Evolutionary conservation across 2,888 invertebrate species (phyloP).

Genomic region (Antitype chi): DNA sequence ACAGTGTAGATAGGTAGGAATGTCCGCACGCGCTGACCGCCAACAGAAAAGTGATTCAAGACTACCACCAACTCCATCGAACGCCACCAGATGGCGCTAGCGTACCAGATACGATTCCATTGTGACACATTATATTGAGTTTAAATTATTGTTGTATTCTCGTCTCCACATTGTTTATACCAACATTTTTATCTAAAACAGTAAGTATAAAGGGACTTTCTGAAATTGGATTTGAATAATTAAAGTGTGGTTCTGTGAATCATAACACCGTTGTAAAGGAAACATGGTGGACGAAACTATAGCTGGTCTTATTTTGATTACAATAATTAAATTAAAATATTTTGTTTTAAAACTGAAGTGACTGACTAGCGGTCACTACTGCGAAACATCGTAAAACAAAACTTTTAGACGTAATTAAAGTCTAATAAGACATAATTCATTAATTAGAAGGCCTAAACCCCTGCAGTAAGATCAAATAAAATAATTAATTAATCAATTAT

Average conservation of each 20-base stretch:
- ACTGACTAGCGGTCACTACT: not conserved
- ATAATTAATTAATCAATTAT: slow-evolving; percentile 58
- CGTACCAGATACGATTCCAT: too few relatives aligned
- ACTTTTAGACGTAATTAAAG: slow-evolving; percentile 41
- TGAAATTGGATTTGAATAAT: not conserved
- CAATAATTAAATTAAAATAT: not conserved
- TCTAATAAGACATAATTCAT: slow-evolving; percentile 47
- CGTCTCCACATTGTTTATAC: too few relatives aligned
- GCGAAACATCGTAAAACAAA: not conserved
- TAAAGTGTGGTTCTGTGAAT: not conserved
- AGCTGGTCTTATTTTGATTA: not conserved
- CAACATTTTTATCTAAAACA: not conserved
- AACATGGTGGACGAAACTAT: not conserved
- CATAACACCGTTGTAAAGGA: not conserved
- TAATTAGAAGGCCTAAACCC: slow-evolving; percentile 79
- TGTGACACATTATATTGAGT: too few relatives aligned
- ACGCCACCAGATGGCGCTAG: too few relatives aligned
- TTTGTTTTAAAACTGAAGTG: not conserved
- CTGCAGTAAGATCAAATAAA: slow-evolving; percentile 62
- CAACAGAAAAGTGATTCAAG: too few relatives aligned
- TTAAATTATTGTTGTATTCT: too few relatives aligned
- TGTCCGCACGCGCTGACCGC: too few relatives aligned
- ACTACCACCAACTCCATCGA: too few relatives aligned
- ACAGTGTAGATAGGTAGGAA: too few relatives aligned
- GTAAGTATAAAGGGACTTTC: not conserved